phyloP scores from a whole-genome alignment of 2,797 vertebrate genomes.

The Crocodylus rhombifer region DNA sequence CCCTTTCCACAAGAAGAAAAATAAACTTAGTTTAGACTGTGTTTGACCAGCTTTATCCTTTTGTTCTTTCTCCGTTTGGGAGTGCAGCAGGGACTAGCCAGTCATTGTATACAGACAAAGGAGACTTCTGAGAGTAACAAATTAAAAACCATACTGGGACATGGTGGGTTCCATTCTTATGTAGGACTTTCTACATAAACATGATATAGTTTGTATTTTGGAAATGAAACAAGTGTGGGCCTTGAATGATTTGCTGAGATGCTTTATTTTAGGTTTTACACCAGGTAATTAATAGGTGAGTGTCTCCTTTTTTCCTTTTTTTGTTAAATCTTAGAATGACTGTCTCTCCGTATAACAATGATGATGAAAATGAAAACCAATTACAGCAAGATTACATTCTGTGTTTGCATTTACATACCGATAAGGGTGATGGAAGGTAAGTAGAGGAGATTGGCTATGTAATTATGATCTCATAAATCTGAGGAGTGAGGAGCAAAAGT shows the following conservation, averaged over 20 bases:
- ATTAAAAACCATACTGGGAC: not conserved
- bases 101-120: not conserved
- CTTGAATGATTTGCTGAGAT: not conserved
- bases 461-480: conserved; percentile 29
- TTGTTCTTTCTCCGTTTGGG: not conserved
- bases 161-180: not conserved
- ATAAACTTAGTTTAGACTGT: not conserved
- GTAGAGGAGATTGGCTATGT: not conserved
- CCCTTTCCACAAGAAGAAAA: not conserved
- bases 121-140: conserved; percentile 12
- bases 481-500: conserved; percentile 12
- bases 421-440: conserved; percentile 1
- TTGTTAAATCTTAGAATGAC: not conserved
- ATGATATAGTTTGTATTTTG: not conserved
- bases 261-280: not conserved
- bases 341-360: not conserved
- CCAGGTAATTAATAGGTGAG: not conserved
- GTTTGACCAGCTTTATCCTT: not conserved
- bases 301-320: not conserved
- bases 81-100: not conserved
- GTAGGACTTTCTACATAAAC: not conserved
- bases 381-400: not conserved
- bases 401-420: not conserved
- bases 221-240: not conserved
- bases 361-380: not conserved